Evolutionary conservation across 2,797 vertebrate species (phyloP), one percentile per base, ranked within the genome.

Genomic region (Tauraco hartlaubi): DNA sequence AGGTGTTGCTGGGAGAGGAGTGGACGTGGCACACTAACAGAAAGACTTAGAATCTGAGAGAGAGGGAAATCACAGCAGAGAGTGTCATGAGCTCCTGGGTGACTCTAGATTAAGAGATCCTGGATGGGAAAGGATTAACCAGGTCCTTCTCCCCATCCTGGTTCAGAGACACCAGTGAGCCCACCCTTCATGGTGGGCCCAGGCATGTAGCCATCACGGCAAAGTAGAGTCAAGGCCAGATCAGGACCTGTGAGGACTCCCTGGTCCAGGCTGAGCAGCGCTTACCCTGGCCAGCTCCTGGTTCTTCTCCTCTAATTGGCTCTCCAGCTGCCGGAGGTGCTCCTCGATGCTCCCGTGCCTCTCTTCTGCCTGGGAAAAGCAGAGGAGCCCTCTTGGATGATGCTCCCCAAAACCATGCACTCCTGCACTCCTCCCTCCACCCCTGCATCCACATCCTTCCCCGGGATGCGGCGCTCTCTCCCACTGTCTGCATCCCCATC

Each of bases 281-380:
- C 98, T 98, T 95, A 99, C 99, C 98, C 99, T 98, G 83, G 98
- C 98, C 82, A 99, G 98, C 96, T 99, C 99, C 98, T 99, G 99
- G 98, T 99, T 99, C 98, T 99, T 99, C 97, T 99, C 99, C 84
- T 99, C 99, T 96, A 99, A 98, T 97, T 99, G 99, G 59, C 98
- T 98, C 97, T 99, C 99, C 96, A 99, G 98, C 97, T 99, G 99
- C 96, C 99, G 97, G 76, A 99, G 98, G 26, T 99, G 98, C 96
- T 99, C 99, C 97, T 99, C 99, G 26, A 99, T 98, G 77, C 99
- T 99, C 95, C 99, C 99, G 11, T 99, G 99, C 62, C 99, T 98
- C 97, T 99, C 99, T 95, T 99, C 99, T 33, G 99, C 99, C 99
- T 99, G 97, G 92, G 98, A 97, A 96, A 97, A 98, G 64, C 56